Evolutionary conservation across 2,888 invertebrate genomes (phyloP).

Genomic region (Drosophila merina): DNA sequence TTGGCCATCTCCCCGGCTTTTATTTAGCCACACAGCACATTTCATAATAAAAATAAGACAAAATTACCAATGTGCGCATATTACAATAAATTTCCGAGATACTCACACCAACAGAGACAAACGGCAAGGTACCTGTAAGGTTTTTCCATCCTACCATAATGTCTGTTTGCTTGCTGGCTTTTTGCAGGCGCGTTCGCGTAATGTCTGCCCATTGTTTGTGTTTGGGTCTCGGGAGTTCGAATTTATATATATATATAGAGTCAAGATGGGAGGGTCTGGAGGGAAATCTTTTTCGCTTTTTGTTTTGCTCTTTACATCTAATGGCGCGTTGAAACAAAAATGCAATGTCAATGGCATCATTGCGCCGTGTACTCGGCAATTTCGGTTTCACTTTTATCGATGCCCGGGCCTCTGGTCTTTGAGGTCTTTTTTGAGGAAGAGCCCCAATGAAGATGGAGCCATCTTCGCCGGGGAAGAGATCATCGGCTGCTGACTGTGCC

Average conservation of each 20-base stretch:
- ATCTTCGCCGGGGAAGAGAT: conserved; percentile 42
- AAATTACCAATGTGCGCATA: conserved; percentile 76
- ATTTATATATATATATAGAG: conserved; percentile 9
- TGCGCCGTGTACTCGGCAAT: conserved; percentile 63
- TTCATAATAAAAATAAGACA: conserved; percentile 72
- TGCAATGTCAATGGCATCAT: conserved; percentile 81
- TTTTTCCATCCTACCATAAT: conserved; percentile 47
- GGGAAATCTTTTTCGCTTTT: conserved; percentile 45
- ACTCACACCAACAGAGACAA: conserved; percentile 11
- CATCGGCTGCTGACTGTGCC: conserved; percentile 39
- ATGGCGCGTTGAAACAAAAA: conserved; percentile 71
- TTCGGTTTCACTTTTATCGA: conserved; percentile 81
- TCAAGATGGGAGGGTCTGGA: conserved; percentile 25
- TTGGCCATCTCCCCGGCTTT: conserved; percentile 46
- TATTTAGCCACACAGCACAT: conserved; percentile 56
- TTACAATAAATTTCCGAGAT: conserved; percentile 66
- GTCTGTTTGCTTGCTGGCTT: conserved; percentile 33
- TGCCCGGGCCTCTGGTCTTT: conserved; percentile 63
- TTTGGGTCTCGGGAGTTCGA: conserved; percentile 15
- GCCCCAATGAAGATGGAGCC: conserved; percentile 56
- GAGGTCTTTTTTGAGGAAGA: conserved; percentile 29
- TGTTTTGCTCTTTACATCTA: conserved; percentile 64
- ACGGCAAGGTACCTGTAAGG: conserved; percentile 13
- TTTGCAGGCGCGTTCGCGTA: conserved; percentile 64
- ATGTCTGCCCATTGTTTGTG: conserved; percentile 69